Percentiles rank a stretch among this genome's conserved stretches.
phyloP scores from a whole-genome alignment of 2,113 vertebrate genomes.

The Rallus limicola region DNA sequence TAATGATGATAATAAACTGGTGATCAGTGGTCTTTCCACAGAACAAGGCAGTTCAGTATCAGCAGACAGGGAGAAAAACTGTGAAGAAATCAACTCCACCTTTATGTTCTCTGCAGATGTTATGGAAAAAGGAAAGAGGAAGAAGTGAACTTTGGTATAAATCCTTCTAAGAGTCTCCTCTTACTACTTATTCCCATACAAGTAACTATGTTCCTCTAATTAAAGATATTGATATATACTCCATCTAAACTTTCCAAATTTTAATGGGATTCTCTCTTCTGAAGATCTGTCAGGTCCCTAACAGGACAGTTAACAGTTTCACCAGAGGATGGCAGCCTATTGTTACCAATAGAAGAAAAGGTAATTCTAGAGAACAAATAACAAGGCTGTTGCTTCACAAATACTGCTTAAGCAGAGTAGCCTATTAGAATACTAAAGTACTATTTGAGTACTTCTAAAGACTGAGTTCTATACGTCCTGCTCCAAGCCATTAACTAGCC shows the following conservation, averaged over 20 bases:
- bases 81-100: neutral
- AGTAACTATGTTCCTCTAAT: neutral
- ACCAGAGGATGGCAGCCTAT: constrained; percentile 72
- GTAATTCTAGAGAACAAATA: neutral
- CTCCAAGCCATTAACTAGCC: neutral
- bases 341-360: neutral
- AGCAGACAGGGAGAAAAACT: neutral
- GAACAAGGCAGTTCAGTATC: neutral
- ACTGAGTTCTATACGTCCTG: neutral
- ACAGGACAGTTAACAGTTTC: neutral
- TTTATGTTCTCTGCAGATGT: neutral
- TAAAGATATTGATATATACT: neutral
- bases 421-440: neutral
- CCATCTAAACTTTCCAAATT: neutral
- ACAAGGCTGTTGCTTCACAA: neutral
- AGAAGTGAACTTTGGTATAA: neutral
- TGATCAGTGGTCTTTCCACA: neutral
- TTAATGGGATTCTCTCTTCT: neutral
- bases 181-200: neutral
- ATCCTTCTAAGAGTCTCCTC: neutral
- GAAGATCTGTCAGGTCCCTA: neutral
- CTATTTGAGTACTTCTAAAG: neutral
- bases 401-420: neutral
- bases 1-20: neutral
- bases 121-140: neutral